Evolutionary conservation across 30 jellyfish, hydroid and myxozoan species (phyloP).

Genomic region (Cassiopea xamachana): DNA sequence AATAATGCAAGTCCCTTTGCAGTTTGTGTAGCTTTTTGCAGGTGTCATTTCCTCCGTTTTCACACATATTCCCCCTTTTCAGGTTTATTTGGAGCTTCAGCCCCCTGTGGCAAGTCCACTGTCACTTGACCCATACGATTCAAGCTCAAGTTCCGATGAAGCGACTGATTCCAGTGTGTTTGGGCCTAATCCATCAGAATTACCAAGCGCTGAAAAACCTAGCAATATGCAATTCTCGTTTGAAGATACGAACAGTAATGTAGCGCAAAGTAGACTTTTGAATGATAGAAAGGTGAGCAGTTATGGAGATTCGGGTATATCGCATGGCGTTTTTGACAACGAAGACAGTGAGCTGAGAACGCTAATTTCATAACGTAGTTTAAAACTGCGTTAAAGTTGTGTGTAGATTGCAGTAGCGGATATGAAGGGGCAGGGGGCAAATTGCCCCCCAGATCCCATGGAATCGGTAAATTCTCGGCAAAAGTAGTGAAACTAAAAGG

Average conservation of each 20-base stretch:
- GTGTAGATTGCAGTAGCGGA: not conserved
- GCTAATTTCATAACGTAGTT: constrained; percentile 10
- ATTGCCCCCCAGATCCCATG: no score
- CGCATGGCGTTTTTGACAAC: constrained; percentile 33
- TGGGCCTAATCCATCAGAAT: constrained; percentile 2
- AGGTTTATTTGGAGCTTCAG: constrained; percentile 64
- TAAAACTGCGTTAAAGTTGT: constrained; percentile 19
- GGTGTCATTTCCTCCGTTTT: no score
- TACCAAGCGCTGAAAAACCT: not conserved
- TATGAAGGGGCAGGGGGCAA: no score
- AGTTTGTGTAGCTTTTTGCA: no score
- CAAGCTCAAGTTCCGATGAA: constrained; percentile 24
- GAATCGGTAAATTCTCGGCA: no score
- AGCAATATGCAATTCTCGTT: constrained; percentile 16
- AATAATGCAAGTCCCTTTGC: no score
- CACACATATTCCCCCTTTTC: not conserved
- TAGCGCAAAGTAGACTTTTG: not conserved
- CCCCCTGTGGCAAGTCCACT: constrained; percentile 69
- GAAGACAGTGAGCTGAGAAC: constrained; percentile 31
- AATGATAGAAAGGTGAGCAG: constrained; percentile 19
- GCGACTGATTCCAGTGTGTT: constrained; percentile 25
- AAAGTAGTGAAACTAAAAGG: no score
- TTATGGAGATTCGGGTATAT: constrained; percentile 39
- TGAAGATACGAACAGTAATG: constrained; percentile 20
- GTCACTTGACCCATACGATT: constrained; percentile 32